Conservation (phyloP, 2,113 vertebrate genomes). For the Cricetomys ansorgei region DNA sequence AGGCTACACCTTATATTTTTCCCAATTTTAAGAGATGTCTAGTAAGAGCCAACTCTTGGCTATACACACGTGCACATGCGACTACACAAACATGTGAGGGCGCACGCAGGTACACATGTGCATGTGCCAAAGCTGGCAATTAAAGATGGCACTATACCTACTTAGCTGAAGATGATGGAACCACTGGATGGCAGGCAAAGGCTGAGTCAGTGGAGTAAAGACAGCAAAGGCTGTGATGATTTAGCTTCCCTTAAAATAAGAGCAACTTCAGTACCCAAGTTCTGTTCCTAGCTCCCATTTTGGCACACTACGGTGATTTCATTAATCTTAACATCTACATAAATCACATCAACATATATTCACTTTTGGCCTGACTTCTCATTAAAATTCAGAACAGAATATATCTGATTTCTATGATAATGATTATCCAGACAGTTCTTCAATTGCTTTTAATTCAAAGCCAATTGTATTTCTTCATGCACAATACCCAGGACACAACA, state of each 20-base stretch:
- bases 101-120: too few species aligned
- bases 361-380: neutral
- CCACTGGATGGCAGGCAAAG: neutral
- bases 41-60: neutral
- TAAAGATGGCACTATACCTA: neutral
- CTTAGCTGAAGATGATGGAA: neutral
- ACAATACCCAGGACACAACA: neutral
- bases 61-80: too few species aligned
- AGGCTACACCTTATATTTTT: slow-evolving; percentile 2
- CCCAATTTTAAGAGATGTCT: neutral
- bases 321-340: slow-evolving; percentile 25
- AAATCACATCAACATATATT: neutral
- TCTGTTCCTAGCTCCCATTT: neutral
- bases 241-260: neutral
- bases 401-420: neutral
- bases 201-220: neutral
- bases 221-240: too few species aligned
- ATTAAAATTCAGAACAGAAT: neutral
- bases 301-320: neutral
- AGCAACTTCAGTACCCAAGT: neutral
- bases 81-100: neutral
- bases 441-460: neutral
- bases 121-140: neutral
- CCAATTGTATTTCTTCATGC: neutral
- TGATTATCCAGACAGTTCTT: neutral